Evolutionary conservation across 2,797 vertebrate species (phyloP).

Genomic region (Sus cebifrons): DNA sequence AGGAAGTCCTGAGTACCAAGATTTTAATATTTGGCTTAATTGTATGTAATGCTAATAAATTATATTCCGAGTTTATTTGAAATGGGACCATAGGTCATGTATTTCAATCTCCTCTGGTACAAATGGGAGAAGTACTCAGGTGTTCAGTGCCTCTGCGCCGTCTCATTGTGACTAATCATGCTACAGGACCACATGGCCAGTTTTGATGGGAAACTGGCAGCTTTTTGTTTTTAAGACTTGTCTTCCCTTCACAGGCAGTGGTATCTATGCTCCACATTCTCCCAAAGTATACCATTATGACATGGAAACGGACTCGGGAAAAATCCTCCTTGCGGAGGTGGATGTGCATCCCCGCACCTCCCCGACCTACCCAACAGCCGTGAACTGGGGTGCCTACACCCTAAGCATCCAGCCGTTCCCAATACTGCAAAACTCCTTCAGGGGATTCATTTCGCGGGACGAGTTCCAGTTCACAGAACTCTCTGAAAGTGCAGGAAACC

Average conservation of each 20-base stretch:
- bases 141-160: neutral
- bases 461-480: slow-evolving; percentile 75
- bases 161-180: neutral
- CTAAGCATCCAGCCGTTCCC: neutral
- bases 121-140: neutral
- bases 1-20: neutral
- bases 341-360: neutral
- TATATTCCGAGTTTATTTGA: neutral
- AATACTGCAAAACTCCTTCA: neutral
- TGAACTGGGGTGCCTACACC: slow-evolving; percentile 53
- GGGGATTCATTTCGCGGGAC: slow-evolving; percentile 12
- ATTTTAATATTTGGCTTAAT: slow-evolving; percentile 41
- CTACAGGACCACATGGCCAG: neutral
- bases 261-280: slow-evolving; percentile 71
- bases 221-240: neutral
- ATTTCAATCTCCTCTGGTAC: neutral
- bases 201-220: neutral
- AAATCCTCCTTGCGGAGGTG: slow-evolving; percentile 24
- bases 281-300: slow-evolving; percentile 64
- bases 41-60: neutral
- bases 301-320: slow-evolving; percentile 12
- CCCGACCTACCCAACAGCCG: neutral
- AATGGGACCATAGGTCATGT: neutral
- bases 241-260: slow-evolving; percentile 65
- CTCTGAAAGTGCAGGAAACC: slow-evolving; percentile 60